Conservation (phyloP, 1,140 invertebrate genomes). For the Bemisia tabaci region DNA sequence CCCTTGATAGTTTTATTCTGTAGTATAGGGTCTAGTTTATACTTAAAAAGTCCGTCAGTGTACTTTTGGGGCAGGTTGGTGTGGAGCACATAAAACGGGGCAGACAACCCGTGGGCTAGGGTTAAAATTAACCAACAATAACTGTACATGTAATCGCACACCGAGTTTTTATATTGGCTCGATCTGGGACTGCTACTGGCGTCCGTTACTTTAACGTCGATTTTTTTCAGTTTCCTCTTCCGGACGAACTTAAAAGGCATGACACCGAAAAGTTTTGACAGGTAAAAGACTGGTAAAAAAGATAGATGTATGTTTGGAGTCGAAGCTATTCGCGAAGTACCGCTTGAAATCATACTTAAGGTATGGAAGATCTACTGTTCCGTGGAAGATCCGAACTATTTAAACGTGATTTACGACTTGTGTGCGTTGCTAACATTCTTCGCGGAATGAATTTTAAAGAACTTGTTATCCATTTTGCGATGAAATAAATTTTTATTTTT, state of each 20-base stretch:
- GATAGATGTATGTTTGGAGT: conserved; percentile 12
- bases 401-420: too few relatives aligned
- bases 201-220: too few relatives aligned
- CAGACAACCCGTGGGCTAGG: conserved; percentile 13
- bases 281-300: conserved; percentile 4
- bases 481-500: too few relatives aligned
- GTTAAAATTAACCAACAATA: not conserved
- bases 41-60: conserved; percentile 8
- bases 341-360: too few relatives aligned
- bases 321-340: too few relatives aligned
- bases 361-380: too few relatives aligned
- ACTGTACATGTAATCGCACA: conserved; percentile 2
- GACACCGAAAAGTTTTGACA: conserved; percentile 12
- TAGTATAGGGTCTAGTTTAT: not conserved
- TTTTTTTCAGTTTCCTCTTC: not conserved
- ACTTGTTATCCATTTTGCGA: too few relatives aligned
- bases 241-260: conserved; percentile 8
- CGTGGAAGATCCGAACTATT: too few relatives aligned
- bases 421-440: too few relatives aligned
- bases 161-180: not conserved
- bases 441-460: too few relatives aligned
- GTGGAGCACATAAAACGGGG: conserved; percentile 15
- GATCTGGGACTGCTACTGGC: not conserved
- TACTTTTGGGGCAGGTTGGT: conserved; percentile 11
- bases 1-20: not conserved